These are phyloP conservation scores for Limnodromus scolopaceus DNA, from an alignment of 2,797 vertebrate genomes.

Conservation along the genomic window DNA sequence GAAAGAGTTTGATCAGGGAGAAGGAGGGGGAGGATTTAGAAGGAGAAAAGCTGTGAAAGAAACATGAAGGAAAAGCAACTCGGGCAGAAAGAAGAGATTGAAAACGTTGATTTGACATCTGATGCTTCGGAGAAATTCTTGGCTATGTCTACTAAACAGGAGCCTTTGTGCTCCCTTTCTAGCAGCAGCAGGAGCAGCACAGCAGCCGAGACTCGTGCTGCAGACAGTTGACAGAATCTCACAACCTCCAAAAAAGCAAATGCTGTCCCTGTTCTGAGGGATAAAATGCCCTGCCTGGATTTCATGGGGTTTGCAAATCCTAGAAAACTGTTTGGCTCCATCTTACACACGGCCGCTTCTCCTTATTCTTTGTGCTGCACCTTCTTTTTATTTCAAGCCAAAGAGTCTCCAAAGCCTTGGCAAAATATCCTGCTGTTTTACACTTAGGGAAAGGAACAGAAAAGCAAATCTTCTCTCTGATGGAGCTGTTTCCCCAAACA, in stretches of 20 bases:
- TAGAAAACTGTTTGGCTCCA: background rate
- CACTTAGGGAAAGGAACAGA: background rate
- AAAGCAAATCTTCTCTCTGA: background rate
- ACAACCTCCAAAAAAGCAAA: background rate
- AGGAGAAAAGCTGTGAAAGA: background rate
- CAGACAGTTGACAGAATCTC: background rate
- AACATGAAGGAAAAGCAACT: constrained; percentile 18
- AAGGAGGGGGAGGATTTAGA: background rate
- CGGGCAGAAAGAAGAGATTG: background rate
- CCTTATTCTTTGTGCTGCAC: background rate
- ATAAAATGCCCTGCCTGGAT: background rate
- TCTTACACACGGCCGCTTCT: background rate
- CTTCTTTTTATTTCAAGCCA: background rate
- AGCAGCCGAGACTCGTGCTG: background rate
- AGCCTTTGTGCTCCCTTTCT: background rate
- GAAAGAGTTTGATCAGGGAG: constrained; percentile 6
- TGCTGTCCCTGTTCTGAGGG: background rate
- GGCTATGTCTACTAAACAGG: background rate
- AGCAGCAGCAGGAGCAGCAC: background rate
- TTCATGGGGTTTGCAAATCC: background rate
- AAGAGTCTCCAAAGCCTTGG: background rate
- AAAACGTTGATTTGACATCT: constrained; percentile 47
- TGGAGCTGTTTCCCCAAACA: background rate
- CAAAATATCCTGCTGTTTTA: background rate
- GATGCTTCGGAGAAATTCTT: background rate